Evolutionary conservation across 2,888 invertebrate species (phyloP).

Genomic region (Hypomecis punctinalis): DNA sequence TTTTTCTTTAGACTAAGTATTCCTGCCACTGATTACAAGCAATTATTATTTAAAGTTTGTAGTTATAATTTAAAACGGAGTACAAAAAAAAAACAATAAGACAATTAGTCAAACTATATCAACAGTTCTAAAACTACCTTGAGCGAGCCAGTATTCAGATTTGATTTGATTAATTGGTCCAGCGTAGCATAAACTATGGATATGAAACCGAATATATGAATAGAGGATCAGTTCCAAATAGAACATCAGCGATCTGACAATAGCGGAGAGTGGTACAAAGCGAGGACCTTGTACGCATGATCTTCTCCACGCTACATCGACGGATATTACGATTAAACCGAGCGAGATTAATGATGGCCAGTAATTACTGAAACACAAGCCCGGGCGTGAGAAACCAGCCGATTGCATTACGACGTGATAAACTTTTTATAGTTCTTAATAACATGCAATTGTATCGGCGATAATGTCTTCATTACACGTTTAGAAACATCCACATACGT

Average conservation of each 20-base stretch:
- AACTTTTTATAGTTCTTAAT: slow-evolving; percentile 46
- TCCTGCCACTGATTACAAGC: too few relatives aligned
- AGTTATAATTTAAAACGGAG: too few relatives aligned
- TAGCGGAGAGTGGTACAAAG: slow-evolving; percentile 50
- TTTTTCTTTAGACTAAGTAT: too few relatives aligned
- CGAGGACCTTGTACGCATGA: slow-evolving; percentile 57
- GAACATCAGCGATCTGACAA: slow-evolving; percentile 53
- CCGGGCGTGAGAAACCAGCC: slow-evolving; percentile 57
- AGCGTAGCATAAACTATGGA: neutral
- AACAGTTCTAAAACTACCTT: slow-evolving; percentile 6
- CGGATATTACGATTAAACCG: slow-evolving; percentile 60
- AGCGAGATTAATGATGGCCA: slow-evolving; percentile 59
- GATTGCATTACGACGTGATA: slow-evolving; percentile 54
- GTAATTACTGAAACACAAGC: slow-evolving; percentile 55
- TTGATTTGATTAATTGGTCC: slow-evolving; percentile 20
- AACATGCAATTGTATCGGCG: slow-evolving; percentile 43
- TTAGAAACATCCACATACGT: slow-evolving; percentile 31
- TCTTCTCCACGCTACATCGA: slow-evolving; percentile 47
- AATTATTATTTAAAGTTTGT: too few relatives aligned
- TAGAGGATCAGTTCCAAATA: slow-evolving; percentile 39
- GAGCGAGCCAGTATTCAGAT: slow-evolving; percentile 3
- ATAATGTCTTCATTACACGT: slow-evolving; percentile 40
- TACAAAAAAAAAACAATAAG: neutral
- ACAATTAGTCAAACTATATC: neutral
- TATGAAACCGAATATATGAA: slow-evolving; percentile 16